Percentiles rank a stretch among this genome's conserved stretches.
phyloP scores from a whole-genome alignment of 2,888 invertebrate species.

The Strigamia maritima region DNA sequence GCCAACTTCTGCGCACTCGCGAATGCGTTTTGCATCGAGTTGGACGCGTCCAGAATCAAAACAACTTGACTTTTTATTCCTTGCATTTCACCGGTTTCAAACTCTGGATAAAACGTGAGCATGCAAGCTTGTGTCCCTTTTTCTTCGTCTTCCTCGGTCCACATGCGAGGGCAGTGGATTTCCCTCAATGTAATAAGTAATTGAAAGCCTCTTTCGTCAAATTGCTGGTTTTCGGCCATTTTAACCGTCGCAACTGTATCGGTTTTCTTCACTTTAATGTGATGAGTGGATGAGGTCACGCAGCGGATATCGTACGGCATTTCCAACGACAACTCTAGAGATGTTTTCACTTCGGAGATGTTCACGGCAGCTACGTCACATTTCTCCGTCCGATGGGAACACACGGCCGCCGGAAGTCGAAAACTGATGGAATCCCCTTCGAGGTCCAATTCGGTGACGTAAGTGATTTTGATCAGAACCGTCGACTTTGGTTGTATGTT shows the following conservation, averaged over 20 bases:
- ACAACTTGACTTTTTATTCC: constrained; percentile 47
- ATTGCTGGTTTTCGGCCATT: constrained; percentile 46
- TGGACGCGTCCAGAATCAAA: constrained; percentile 53
- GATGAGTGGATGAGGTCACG: constrained; percentile 50
- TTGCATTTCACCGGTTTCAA: constrained; percentile 47
- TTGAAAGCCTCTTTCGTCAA: constrained; percentile 51
- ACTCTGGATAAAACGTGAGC: constrained; percentile 55
- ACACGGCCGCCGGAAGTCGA: constrained; percentile 50
- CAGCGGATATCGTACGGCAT: constrained; percentile 53
- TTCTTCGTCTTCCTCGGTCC: constrained; percentile 52
- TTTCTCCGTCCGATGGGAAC: constrained; percentile 46
- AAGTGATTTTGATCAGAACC: constrained; percentile 54
- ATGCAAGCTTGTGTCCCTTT: constrained; percentile 51
- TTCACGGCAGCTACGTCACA: not conserved
- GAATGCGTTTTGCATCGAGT: constrained; percentile 52
- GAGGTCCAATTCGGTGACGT: constrained; percentile 52
- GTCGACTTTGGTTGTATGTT: constrained; percentile 51
- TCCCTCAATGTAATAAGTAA: constrained; percentile 52
- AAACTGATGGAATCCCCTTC: constrained; percentile 51
- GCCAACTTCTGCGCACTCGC: constrained; percentile 50
- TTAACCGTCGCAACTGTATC: constrained; percentile 52
- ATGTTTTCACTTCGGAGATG: constrained; percentile 28
- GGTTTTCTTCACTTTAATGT: constrained; percentile 50
- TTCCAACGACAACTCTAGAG: constrained; percentile 50
- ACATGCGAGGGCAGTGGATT: constrained; percentile 54